These are phyloP conservation scores for Heteractis magnifica DNA, from an alignment of 92 coral and sea anemone genomes.

Conservation along the genomic window DNA sequence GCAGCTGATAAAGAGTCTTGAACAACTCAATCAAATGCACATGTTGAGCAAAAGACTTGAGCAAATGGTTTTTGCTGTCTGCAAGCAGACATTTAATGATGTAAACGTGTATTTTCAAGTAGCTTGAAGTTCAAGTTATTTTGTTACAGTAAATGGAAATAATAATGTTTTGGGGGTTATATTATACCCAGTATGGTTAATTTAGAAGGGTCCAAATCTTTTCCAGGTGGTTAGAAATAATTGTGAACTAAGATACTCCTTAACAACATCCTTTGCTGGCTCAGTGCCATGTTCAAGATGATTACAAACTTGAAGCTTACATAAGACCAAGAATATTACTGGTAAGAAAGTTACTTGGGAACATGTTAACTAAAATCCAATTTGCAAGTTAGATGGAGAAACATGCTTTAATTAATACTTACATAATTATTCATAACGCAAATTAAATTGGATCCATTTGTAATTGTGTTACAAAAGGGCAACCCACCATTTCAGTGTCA, in stretches of 20 bases:
- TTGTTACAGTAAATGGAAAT: not conserved
- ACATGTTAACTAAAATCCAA: not conserved
- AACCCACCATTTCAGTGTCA: not conserved
- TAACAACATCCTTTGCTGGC: not conserved
- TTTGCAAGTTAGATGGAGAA: not conserved
- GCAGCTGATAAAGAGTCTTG: not conserved
- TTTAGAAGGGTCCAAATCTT: not conserved
- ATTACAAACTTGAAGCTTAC: not conserved
- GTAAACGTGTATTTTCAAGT: not conserved
- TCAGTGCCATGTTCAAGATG: not conserved
- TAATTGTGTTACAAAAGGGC: conserved; percentile 1
- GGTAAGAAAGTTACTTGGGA: not conserved
- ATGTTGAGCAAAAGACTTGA: not conserved
- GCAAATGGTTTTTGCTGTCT: not conserved
- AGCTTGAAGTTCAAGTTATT: not conserved
- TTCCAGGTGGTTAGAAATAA: not conserved
- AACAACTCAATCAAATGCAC: not conserved
- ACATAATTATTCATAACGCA: not conserved
- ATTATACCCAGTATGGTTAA: not conserved
- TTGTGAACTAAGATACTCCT: not conserved
- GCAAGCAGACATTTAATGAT: not conserved
- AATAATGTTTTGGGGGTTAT: not conserved
- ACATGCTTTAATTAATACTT: not conserved
- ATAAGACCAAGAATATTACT: not conserved
- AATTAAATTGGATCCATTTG: not conserved